phyloP scores from a whole-genome alignment of 2,888 invertebrate genomes.

The Euplagia quadripunctaria region DNA sequence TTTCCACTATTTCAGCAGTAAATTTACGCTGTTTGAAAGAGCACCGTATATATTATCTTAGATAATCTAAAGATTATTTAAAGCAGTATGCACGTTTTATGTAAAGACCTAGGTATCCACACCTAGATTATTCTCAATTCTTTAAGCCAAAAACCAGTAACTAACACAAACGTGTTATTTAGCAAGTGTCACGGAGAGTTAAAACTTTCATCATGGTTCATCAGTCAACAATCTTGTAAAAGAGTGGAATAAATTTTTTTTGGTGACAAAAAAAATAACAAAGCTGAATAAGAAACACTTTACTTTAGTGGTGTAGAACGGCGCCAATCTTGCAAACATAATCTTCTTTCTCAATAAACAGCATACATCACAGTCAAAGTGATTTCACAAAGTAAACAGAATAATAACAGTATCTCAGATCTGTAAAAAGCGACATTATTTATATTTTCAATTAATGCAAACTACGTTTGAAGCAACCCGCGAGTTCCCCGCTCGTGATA shows the following conservation, averaged over 20 bases:
- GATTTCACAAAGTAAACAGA: conserved; percentile 31
- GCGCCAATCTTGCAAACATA: neutral
- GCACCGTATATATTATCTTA: too few relatives aligned
- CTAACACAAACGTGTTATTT: too few relatives aligned
- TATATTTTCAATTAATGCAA: conserved; percentile 54
- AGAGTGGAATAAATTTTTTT: neutral
- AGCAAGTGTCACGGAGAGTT: too few relatives aligned
- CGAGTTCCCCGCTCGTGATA: conserved; percentile 19
- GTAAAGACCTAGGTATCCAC: too few relatives aligned
- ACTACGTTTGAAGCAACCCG: conserved; percentile 46
- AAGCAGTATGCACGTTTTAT: too few relatives aligned
- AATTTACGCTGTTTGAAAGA: too few relatives aligned
- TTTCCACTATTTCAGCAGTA: too few relatives aligned
- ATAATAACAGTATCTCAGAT: conserved; percentile 45
- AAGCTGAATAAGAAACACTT: neutral
- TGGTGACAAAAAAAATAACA: neutral
- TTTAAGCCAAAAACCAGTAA: too few relatives aligned
- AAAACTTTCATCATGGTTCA: neutral
- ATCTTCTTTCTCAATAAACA: neutral
- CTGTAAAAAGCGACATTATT: conserved; percentile 45
- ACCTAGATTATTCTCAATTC: too few relatives aligned
- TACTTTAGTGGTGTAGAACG: neutral
- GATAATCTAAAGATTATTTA: too few relatives aligned
- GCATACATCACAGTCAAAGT: neutral
- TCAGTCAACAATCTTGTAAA: neutral